These are phyloP conservation scores for Rhagonycha lutea DNA, from an alignment of 2,888 invertebrate species.

Conservation along the genomic window DNA sequence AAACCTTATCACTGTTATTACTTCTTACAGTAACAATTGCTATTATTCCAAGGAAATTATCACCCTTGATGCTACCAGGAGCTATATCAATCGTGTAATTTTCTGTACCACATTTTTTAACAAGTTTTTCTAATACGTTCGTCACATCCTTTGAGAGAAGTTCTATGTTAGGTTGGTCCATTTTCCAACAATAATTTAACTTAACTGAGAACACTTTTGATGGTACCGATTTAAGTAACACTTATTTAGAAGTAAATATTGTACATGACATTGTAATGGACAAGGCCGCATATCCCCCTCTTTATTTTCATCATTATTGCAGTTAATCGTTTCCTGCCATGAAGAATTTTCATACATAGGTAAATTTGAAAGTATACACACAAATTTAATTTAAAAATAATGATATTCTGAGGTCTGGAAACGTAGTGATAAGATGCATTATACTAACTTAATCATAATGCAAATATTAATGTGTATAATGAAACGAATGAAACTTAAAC, in stretches of 20 bases:
- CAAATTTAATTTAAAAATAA: too few species aligned
- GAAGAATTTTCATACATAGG: too few species aligned
- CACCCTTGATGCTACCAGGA: slow-evolving; percentile 37
- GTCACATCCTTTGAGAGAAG: neutral
- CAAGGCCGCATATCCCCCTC: neutral
- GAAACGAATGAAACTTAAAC: too few species aligned
- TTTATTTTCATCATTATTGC: neutral
- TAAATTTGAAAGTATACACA: too few species aligned
- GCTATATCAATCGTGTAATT: neutral
- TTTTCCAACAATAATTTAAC: neutral
- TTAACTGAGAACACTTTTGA: neutral
- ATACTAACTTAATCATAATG: too few species aligned
- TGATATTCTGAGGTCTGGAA: too few species aligned
- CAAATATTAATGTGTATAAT: too few species aligned
- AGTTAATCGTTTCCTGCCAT: too few species aligned
- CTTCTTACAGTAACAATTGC: slow-evolving; percentile 29
- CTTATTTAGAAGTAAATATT: neutral
- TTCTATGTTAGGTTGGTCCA: neutral
- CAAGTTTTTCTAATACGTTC: neutral
- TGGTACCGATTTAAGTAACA: neutral
- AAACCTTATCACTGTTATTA: slow-evolving; percentile 18
- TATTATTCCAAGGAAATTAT: slow-evolving; percentile 42
- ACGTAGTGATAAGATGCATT: too few species aligned
- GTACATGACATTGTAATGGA: neutral
- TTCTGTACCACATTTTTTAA: neutral